These are phyloP conservation scores for Apomyelois bistriatella DNA, from an alignment of 2,888 invertebrate genomes.

Conservation along the genomic window DNA sequence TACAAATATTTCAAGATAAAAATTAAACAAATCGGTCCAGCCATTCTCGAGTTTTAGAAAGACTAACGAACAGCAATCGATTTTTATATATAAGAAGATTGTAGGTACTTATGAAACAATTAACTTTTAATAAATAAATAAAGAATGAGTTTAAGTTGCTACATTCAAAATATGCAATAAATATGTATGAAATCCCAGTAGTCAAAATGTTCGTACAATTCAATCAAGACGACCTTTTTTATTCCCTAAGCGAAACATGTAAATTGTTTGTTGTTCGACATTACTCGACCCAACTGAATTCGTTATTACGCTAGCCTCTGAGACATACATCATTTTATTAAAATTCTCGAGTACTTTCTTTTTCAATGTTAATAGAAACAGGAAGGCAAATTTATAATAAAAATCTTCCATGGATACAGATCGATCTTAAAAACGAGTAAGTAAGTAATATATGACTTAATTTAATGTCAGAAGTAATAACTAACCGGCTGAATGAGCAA, in stretches of 20 bases:
- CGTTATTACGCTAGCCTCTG: constrained; percentile 22
- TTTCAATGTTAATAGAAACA: not conserved
- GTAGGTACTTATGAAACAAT: too few relatives aligned
- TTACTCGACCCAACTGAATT: constrained; percentile 24
- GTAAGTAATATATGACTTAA: not conserved
- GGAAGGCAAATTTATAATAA: not conserved
- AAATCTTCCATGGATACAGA: not conserved
- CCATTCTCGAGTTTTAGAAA: too few relatives aligned
- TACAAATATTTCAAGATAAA: too few relatives aligned
- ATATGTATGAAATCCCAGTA: constrained; percentile 26
- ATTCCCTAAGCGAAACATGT: constrained; percentile 24
- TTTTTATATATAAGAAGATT: too few relatives aligned
- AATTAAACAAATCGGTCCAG: too few relatives aligned
- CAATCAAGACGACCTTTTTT: constrained; percentile 29
- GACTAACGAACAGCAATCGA: too few relatives aligned
- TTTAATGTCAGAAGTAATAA: constrained; percentile 10
- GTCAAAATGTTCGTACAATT: constrained; percentile 27
- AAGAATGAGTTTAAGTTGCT: not conserved
- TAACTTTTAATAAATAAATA: too few relatives aligned
- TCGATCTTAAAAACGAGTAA: not conserved
- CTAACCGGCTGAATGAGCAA: constrained; percentile 5
- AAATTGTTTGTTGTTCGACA: constrained; percentile 37
- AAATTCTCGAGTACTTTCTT: constrained; percentile 15
- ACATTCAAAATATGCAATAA: constrained; percentile 22
- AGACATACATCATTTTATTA: constrained; percentile 22